Conservation (phyloP, 2,797 vertebrate species). For the Pseudochromis fuscus region DNA sequence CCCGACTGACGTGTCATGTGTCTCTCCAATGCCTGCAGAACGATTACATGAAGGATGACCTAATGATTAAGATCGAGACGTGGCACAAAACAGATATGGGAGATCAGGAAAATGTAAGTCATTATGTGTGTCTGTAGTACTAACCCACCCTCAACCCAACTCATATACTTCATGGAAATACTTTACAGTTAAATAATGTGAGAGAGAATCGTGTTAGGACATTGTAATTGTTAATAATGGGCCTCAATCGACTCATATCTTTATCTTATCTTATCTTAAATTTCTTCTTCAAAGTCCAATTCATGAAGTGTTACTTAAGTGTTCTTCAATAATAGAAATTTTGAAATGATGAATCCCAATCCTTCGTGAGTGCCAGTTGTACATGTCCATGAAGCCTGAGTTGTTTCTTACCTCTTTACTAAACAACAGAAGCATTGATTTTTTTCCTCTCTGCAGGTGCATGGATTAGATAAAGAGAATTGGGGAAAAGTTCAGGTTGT, state of each 20-base stretch:
- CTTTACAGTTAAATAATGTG: no score
- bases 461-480: slow-evolving; percentile 86
- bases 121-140: neutral
- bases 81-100: slow-evolving; percentile 98
- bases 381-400: slow-evolving; percentile 13
- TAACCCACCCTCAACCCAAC: no score
- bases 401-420: neutral
- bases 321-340: no score
- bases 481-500: slow-evolving; percentile 89
- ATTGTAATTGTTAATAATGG: no score
- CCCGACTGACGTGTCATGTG: neutral
- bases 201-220: no score
- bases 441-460: slow-evolving; percentile 85
- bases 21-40: slow-evolving; percentile 83
- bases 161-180: no score
- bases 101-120: slow-evolving; percentile 93
- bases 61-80: slow-evolving; percentile 96
- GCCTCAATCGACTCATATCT: no score
- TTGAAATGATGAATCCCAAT: no score
- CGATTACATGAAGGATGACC: slow-evolving; percentile 93
- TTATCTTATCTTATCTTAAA: no score
- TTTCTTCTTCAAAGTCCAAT: no score
- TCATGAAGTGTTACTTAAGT: no score
- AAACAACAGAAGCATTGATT: neutral
- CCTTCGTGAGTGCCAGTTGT: no score